Percentiles rank a stretch among this genome's conserved stretches.
Conservation (phyloP, 1,140 invertebrate species). For the Drosophila miranda region DNA sequence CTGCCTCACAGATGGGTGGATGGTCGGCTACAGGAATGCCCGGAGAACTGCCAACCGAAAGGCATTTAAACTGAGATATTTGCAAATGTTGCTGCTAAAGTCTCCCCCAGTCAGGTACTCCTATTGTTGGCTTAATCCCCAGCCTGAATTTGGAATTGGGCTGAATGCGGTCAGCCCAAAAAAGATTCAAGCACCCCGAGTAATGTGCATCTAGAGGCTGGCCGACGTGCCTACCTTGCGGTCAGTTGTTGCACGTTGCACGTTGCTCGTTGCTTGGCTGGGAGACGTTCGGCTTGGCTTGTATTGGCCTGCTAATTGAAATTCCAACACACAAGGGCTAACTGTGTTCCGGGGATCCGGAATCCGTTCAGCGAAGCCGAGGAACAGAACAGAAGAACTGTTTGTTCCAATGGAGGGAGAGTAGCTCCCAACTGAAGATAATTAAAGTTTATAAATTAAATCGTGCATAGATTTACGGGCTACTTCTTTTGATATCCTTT, state of each 20-base stretch:
- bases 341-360: slow-evolving; percentile 13
- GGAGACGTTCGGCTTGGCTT: slow-evolving; percentile 41
- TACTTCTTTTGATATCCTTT: background rate
- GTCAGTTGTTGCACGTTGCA: slow-evolving; percentile 35
- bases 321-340: slow-evolving; percentile 29
- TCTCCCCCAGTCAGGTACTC: background rate
- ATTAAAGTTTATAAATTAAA: slow-evolving; percentile 40
- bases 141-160: background rate
- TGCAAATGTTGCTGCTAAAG: slow-evolving; percentile 18
- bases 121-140: slow-evolving; percentile 26
- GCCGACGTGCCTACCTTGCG: slow-evolving; percentile 34
- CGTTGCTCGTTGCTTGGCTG: slow-evolving; percentile 38
- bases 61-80: slow-evolving; percentile 68
- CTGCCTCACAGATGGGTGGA: slow-evolving; percentile 17
- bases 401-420: slow-evolving; percentile 39
- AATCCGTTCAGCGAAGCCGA: background rate
- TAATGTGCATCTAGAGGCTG: slow-evolving; percentile 32
- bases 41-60: slow-evolving; percentile 23
- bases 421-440: slow-evolving; percentile 18
- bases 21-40: slow-evolving; percentile 33
- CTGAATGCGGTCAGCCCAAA: slow-evolving; percentile 6
- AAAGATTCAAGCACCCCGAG: slow-evolving; percentile 21
- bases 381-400: slow-evolving; percentile 15
- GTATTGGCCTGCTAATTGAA: slow-evolving; percentile 48
- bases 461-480: slow-evolving; percentile 11